Base-by-base conservation (phyloP, 1,140 invertebrate genomes). In the Aphelinus certus region DNA sequence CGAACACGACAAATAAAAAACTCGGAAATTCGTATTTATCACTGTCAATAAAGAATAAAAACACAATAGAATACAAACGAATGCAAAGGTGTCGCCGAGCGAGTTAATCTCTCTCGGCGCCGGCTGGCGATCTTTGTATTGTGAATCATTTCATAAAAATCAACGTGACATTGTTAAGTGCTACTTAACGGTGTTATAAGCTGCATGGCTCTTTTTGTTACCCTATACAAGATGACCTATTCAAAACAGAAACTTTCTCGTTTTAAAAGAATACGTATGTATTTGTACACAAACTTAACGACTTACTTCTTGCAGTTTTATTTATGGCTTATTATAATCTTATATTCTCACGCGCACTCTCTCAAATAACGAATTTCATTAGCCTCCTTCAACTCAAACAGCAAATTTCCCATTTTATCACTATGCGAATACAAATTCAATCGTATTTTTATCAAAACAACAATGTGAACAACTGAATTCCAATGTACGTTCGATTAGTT, bases 171-270 rank as follows among this genome's bases (percentile, higher is more conserved):
- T 10, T 43, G 47, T 46, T 62, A 62, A 62, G 47, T 46, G 7
- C 4, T 10, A 46, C n/a, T 9, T 26, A 3, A 47, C 61, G 7
- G 26, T 57, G 26, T 57, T 57, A 57, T n/a, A 57, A 75, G 46
- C 53, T 73, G 56, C 76, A 60, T 57, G 63, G 60, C 56, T 7
- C 47, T 57, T 75, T 64, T 60, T 57, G 63, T 71, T 68, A 56
- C 7, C 43, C 2, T 46, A 47, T 46, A 46, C 61, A 26, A 26
- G 43, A 62, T 7, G 2, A 7, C 7, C 7, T 62, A 62, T 62
- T 62, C 46, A 62, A 46, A 62, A 46, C 61, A 47, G 61, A 47
- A 46, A 7, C 45, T 62, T 46, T 58, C 56, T 10, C 26, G 55
- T 68, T 4, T 7, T 26, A 0, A 26, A 26, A 26, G 26, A 26